phyloP scores from a whole-genome alignment of 1,140 invertebrate genomes.

The Eurosta solidaginis region DNA sequence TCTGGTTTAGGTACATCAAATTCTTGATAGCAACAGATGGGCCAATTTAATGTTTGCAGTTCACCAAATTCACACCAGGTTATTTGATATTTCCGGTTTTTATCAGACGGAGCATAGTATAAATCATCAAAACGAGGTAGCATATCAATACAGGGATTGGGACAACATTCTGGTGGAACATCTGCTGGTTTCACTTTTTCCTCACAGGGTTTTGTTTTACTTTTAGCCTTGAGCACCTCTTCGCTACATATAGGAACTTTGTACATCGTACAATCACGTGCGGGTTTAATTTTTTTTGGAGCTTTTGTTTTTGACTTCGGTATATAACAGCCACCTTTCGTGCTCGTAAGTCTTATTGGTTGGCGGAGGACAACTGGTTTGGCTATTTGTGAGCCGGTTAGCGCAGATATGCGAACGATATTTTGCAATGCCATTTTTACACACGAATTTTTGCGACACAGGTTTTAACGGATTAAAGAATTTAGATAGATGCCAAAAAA shows the following conservation, averaged over 20 bases:
- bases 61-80: not conserved
- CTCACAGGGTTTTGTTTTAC: not conserved
- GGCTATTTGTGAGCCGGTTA: not conserved
- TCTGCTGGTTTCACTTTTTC: not conserved
- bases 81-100: not conserved
- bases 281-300: not conserved
- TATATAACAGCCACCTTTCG: not conserved
- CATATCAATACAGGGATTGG: not conserved
- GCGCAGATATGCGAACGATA: not conserved
- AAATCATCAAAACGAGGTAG: not conserved
- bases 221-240: not conserved
- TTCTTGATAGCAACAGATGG: not conserved
- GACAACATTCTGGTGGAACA: not conserved
- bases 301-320: not conserved
- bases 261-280: not conserved
- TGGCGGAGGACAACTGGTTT: not conserved
- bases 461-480: conserved; percentile 3
- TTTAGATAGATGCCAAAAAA: not conserved
- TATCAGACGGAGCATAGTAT: conserved; percentile 1
- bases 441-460: not conserved
- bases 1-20: not conserved
- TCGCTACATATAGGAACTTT: not conserved
- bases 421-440: conserved; percentile 14
- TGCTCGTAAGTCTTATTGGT: not conserved
- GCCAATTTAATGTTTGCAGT: not conserved